phyloP scores from a whole-genome alignment of 2,113 vertebrate genomes.

The Pluvianellus socialis region DNA sequence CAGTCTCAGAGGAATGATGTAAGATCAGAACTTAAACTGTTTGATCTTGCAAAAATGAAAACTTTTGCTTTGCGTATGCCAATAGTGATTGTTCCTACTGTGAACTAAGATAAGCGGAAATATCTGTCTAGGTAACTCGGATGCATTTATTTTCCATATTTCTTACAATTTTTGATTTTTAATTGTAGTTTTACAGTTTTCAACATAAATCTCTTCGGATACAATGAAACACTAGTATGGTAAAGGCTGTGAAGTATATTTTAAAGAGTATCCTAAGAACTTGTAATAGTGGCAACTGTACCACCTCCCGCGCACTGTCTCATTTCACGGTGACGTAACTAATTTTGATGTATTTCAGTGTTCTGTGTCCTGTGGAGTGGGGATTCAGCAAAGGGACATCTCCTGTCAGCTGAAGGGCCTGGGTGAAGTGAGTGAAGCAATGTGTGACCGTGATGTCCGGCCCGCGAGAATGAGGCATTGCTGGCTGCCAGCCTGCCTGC shows the following conservation, averaged over 20 bases:
- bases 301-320: neutral
- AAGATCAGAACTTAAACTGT: neutral
- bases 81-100: neutral
- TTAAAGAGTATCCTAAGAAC: neutral
- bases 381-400: conserved; percentile 82
- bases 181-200: neutral
- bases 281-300: neutral
- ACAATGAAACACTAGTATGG: neutral
- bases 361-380: conserved; percentile 86
- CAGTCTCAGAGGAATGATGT: neutral
- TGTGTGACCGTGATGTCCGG: conserved; percentile 64
- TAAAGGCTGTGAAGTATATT: neutral
- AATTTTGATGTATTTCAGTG: conserved; percentile 75
- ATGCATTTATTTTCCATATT: neutral
- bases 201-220: neutral
- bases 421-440: conserved; percentile 73
- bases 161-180: neutral
- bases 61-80: neutral
- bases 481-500: conserved; percentile 71
- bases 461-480: conserved; percentile 74
- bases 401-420: conserved; percentile 82
- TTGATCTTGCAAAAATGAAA: neutral
- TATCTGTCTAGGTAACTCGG: neutral
- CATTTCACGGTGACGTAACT: neutral
- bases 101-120: neutral